A percentile compares a stretch with the other conserved stretches of the same genome.
Conservation (phyloP, 2,888 invertebrate species). For the Mesodorylaimus sp. region DNA sequence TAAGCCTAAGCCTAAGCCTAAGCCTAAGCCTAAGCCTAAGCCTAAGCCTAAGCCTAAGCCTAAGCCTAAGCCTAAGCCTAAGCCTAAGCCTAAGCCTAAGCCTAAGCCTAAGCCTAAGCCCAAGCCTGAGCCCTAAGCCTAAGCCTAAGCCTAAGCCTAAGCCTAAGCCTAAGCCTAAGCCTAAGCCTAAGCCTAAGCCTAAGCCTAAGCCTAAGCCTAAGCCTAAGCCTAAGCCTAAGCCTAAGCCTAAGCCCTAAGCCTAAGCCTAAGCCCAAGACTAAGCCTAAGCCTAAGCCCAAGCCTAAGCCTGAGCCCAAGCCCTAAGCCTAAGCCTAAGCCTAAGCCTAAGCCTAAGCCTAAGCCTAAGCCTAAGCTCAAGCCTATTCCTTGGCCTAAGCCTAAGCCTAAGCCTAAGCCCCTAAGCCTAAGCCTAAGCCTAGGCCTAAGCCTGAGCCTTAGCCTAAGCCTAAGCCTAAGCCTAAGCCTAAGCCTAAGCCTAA, state of each 20-base stretch:
- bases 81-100: no score
- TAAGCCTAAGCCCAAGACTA: conserved; percentile 12
- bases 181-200: no score
- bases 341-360: conserved; percentile 14
- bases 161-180: no score
- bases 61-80: no score
- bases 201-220: no score
- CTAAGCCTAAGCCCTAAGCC: conserved; percentile 11
- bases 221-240: conserved; percentile 12
- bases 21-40: conserved; percentile 14
- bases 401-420: conserved; percentile 12
- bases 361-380: conserved; percentile 13
- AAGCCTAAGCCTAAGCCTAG: conserved; percentile 11
- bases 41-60: conserved; percentile 13
- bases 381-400: conserved; percentile 11
- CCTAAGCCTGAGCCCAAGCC: conserved; percentile 12
- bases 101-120: no score
- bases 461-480: conserved; percentile 13
- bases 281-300: conserved; percentile 13
- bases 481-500: no score
- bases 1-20: conserved; percentile 14
- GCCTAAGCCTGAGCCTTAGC: conserved; percentile 12
- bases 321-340: conserved; percentile 14
- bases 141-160: no score
- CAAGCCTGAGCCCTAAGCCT: no score